These are phyloP conservation scores for Leptonema lineaticorne DNA, from an alignment of 1,140 invertebrate species.

Conservation along the genomic window DNA sequence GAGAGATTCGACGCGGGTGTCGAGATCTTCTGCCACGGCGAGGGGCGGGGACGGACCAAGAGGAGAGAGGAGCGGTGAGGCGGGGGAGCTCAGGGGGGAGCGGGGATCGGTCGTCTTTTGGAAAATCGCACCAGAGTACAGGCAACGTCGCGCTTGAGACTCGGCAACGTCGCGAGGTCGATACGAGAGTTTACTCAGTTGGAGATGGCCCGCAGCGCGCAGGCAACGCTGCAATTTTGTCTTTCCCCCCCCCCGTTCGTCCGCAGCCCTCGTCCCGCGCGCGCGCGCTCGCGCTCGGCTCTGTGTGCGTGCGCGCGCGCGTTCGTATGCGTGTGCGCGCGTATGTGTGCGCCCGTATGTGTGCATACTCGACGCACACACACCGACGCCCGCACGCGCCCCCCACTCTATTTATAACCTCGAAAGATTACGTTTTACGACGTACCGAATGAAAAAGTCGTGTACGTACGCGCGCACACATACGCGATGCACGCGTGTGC, in stretches of 20 bases:
- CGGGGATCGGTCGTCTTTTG: neutral
- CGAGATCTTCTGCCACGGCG: neutral
- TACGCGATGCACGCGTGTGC: neutral
- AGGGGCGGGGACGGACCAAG: neutral
- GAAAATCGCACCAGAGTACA: neutral
- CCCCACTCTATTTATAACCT: too few relatives aligned
- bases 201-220: neutral
- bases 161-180: slow-evolving; percentile 13
- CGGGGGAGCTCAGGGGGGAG: neutral
- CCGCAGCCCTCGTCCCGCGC: neutral
- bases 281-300: neutral
- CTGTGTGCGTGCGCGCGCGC: neutral
- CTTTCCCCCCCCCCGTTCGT: neutral
- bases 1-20: neutral
- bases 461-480: neutral
- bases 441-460: too few relatives aligned
- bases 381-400: too few relatives aligned
- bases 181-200: neutral
- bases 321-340: neutral
- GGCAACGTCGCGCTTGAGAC: neutral
- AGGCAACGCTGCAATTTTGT: slow-evolving; percentile 14
- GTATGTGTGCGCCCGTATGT: neutral
- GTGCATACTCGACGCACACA: too few relatives aligned
- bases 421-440: too few relatives aligned
- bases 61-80: neutral